Evolutionary conservation across 2,113 vertebrate genomes (phyloP).

Genomic region (Semnornis frantzii): DNA sequence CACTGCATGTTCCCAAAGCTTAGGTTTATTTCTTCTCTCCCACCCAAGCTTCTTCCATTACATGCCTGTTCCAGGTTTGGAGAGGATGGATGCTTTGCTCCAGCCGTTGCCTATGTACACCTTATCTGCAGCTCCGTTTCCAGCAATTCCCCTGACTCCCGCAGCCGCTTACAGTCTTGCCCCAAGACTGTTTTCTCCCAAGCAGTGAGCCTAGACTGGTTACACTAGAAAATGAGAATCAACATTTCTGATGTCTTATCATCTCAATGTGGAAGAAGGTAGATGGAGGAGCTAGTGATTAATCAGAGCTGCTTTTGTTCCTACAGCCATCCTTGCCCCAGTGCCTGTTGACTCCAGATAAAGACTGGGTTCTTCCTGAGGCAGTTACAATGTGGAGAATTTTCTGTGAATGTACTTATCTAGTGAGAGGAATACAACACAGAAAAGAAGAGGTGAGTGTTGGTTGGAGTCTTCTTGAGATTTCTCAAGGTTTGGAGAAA

Average conservation of each 20-base stretch:
- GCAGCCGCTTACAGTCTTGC: neutral
- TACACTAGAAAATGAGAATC: neutral
- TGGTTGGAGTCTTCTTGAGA: neutral
- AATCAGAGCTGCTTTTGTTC: neutral
- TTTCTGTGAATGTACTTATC: neutral
- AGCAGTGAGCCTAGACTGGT: neutral
- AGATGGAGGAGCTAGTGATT: neutral
- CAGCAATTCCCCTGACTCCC: neutral
- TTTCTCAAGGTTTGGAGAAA: neutral
- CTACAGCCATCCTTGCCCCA: neutral
- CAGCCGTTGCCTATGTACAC: accelerated
- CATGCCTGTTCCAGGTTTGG: accelerated
- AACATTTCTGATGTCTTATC: neutral
- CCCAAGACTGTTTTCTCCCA: neutral
- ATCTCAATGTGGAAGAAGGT: neutral
- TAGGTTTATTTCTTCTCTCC: neutral
- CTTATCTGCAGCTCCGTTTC: neutral
- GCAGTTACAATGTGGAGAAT: neutral
- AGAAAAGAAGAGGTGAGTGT: neutral
- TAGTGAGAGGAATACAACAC: neutral
- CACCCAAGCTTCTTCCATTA: neutral
- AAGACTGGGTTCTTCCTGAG: neutral
- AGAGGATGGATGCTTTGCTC: neutral
- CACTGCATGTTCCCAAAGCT: neutral
- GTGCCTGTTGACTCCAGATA: neutral